These are phyloP conservation scores for Sphaerophoria taeniata DNA, from an alignment of 2,888 invertebrate genomes.

Conservation along the genomic window DNA sequence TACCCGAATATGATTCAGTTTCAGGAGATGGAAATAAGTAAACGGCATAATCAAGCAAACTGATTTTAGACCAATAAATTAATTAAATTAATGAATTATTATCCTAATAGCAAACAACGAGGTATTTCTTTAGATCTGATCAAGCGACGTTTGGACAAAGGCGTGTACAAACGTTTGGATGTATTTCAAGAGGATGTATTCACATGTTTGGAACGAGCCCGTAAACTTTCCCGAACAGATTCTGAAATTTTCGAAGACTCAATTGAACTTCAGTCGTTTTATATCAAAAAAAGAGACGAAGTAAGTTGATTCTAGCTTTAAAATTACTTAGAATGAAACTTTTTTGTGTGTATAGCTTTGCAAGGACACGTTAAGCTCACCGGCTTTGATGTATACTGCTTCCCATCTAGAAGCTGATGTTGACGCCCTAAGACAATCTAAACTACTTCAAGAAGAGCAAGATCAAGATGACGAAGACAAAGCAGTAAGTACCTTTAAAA, in stretches of 20 bases:
- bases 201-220: slow-evolving; percentile 94
- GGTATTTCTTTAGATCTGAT: slow-evolving; percentile 96
- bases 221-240: slow-evolving; percentile 94
- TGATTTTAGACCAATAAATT: too few relatives aligned
- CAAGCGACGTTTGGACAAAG: slow-evolving; percentile 95
- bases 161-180: slow-evolving; percentile 96
- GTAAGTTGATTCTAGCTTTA: slow-evolving; percentile 36
- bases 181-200: slow-evolving; percentile 98
- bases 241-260: slow-evolving; percentile 98
- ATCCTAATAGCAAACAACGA: slow-evolving; percentile 86
- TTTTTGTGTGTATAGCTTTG: slow-evolving; percentile 85
- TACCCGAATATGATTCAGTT: slow-evolving; percentile 93
- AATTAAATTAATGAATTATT: background rate
- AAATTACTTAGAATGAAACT: background rate
- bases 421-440: slow-evolving; percentile 89
- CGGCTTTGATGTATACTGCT: slow-evolving; percentile 92
- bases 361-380: slow-evolving; percentile 91
- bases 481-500: slow-evolving; percentile 78
- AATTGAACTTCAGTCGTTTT: slow-evolving; percentile 95
- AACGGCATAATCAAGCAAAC: too few relatives aligned
- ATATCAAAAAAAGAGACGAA: slow-evolving; percentile 89
- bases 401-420: slow-evolving; percentile 90
- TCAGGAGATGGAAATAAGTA: slow-evolving; percentile 86
- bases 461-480: slow-evolving; percentile 88
- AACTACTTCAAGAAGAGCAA: slow-evolving; percentile 89